Conservation (phyloP, 2,113 vertebrate species). For the Sterna hirundo region DNA sequence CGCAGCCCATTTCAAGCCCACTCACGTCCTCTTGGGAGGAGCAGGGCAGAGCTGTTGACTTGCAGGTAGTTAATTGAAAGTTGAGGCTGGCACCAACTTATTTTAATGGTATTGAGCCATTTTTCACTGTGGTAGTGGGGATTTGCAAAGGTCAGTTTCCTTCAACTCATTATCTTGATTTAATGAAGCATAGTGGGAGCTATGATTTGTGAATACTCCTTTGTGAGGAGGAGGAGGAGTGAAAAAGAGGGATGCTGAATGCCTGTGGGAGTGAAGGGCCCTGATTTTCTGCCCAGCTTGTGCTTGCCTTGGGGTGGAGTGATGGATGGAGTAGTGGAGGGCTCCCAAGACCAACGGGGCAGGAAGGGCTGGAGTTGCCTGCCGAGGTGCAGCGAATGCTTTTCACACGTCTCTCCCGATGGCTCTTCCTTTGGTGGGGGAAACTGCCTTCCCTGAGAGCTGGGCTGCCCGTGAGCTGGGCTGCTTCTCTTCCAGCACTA, state of each 20-base stretch:
- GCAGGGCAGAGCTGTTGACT: not conserved
- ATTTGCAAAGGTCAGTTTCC: not conserved
- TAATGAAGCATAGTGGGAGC: not conserved
- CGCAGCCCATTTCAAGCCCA: not conserved
- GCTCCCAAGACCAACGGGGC: not conserved
- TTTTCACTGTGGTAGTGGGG: not conserved
- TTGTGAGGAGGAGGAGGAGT: not conserved
- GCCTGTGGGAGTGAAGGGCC: not conserved
- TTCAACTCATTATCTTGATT: not conserved
- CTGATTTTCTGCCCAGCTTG: not conserved
- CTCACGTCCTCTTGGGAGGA: not conserved
- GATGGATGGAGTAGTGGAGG: not conserved
- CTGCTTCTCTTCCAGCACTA: not conserved
- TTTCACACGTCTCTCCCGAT: not conserved
- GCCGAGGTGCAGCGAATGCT: not conserved
- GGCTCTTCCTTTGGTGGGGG: not conserved
- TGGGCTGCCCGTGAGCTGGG: fast-evolving
- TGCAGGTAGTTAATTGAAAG: not conserved
- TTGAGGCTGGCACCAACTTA: not conserved
- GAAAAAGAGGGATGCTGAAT: not conserved
- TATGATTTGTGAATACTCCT: not conserved
- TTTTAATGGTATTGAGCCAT: not conserved
- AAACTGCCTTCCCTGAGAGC: not conserved
- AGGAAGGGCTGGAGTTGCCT: not conserved
- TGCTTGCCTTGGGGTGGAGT: not conserved